These are phyloP conservation scores for Limonius californicus DNA, from an alignment of 1,140 invertebrate genomes.

Conservation along the genomic window DNA sequence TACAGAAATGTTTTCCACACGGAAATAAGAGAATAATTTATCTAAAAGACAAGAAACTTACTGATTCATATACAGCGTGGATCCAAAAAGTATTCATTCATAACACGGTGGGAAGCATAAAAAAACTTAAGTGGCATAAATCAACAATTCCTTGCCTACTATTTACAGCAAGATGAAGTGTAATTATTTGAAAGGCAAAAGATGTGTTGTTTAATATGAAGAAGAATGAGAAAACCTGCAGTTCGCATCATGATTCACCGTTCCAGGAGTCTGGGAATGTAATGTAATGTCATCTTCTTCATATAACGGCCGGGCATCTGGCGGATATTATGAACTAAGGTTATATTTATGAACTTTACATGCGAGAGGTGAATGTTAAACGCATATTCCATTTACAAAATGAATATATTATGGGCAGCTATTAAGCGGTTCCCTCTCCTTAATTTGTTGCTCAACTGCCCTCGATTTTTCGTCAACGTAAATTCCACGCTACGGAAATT, in stretches of 20 bases:
- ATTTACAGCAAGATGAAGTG: not conserved
- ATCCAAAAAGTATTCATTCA: too few species aligned
- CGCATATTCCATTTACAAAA: conserved; percentile 14
- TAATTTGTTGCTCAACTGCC: conserved; percentile 4
- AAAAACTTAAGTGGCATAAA: too few species aligned
- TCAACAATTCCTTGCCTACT: not conserved
- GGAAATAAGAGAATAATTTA: too few species aligned
- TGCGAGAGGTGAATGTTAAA: conserved; percentile 37
- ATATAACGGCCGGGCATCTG: conserved; percentile 32
- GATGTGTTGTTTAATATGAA: not conserved
- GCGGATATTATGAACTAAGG: conserved; percentile 31
- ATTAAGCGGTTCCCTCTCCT: conserved; percentile 5
- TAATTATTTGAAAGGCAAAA: not conserved
- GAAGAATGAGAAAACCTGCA: conserved; percentile 19
- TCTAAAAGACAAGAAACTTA: too few species aligned
- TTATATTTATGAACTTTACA: conserved; percentile 33
- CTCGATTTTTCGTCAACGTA: not conserved
- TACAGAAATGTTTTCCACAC: too few species aligned
- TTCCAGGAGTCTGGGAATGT: conserved; percentile 35
- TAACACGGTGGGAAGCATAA: too few species aligned
- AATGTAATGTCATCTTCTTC: conserved; percentile 33
- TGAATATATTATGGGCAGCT: conserved; percentile 5
- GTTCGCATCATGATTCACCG: conserved; percentile 34
- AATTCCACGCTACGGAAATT: too few species aligned
- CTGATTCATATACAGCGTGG: too few species aligned